phyloP scores from a whole-genome alignment of 1,140 invertebrate species.

The Caligus rogercresseyi region DNA sequence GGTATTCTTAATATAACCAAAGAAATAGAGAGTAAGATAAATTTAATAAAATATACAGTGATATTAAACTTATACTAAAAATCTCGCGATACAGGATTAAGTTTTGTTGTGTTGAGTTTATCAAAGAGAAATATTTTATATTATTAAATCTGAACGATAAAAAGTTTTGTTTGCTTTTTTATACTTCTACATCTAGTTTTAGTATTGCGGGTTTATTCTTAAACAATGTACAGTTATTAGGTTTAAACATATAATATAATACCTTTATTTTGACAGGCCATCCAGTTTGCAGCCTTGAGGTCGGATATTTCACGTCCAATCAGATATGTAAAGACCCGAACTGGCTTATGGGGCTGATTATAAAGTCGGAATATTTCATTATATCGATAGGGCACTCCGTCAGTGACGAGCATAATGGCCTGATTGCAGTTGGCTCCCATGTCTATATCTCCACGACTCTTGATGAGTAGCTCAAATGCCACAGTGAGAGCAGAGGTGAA shows the following conservation, averaged over 20 bases:
- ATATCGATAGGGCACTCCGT: slow-evolving; percentile 67
- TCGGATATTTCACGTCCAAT: slow-evolving; percentile 88
- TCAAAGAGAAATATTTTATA: no score
- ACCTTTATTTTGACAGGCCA: slow-evolving; percentile 93
- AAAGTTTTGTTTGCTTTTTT: no score
- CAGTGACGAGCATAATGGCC: slow-evolving; percentile 95
- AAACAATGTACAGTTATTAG: no score
- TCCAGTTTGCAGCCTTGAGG: slow-evolving; percentile 77
- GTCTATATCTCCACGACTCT: slow-evolving; percentile 23
- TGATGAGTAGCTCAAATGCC: slow-evolving; percentile 69
- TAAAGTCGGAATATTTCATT: slow-evolving; percentile 73
- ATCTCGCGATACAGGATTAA: no score
- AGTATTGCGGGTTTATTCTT: no score
- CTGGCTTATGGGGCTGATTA: slow-evolving; percentile 66
- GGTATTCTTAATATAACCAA: slow-evolving; percentile 5
- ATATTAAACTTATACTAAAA: no score
- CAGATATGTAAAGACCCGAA: slow-evolving; percentile 91
- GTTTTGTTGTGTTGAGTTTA: no score
- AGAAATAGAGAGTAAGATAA: no score
- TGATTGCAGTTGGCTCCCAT: slow-evolving; percentile 74
- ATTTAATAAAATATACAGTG: no score
- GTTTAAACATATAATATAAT: no score
- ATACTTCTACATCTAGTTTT: no score
- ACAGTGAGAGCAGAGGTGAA: slow-evolving; percentile 71
- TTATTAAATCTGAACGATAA: no score